Conservation (phyloP, 2,888 invertebrate genomes). For the Drosophila trichaetosa region DNA sequence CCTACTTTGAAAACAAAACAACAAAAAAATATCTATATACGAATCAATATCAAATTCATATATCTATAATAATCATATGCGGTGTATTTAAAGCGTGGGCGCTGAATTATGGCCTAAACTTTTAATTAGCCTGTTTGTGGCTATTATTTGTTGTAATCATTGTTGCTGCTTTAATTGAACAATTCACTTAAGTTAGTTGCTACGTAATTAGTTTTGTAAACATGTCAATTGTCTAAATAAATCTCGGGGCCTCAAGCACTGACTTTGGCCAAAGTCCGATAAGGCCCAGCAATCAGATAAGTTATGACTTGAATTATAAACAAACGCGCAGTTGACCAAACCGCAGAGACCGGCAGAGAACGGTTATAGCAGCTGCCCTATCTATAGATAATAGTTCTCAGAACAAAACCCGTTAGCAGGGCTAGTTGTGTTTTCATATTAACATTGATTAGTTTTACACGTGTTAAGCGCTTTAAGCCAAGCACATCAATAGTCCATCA, state of each 20-base stretch:
- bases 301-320: constrained; percentile 42
- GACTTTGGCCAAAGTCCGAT: constrained; percentile 63
- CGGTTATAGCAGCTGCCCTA: constrained; percentile 11
- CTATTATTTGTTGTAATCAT: constrained; percentile 19
- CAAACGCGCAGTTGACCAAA: constrained; percentile 21
- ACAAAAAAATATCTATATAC: neutral
- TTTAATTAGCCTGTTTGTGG: constrained; percentile 62
- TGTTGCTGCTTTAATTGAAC: constrained; percentile 40
- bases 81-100: constrained; percentile 44
- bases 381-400: constrained; percentile 28
- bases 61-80: constrained; percentile 40
- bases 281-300: constrained; percentile 49
- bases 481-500: constrained; percentile 5
- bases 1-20: constrained; percentile 30
- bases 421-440: constrained; percentile 2
- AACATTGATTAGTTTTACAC: constrained; percentile 36
- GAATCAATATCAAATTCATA: constrained; percentile 24
- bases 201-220: constrained; percentile 39
- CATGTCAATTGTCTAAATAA: constrained; percentile 27
- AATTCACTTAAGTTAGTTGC: constrained; percentile 43
- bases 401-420: constrained; percentile 3
- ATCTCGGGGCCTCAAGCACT: constrained; percentile 53
- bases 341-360: neutral
- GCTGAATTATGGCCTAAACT: constrained; percentile 58
- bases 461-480: constrained; percentile 18